Percentiles rank a stretch among this genome's conserved stretches.
Conservation (phyloP, 2,797 vertebrate genomes). For the Manis pentadactyla region DNA sequence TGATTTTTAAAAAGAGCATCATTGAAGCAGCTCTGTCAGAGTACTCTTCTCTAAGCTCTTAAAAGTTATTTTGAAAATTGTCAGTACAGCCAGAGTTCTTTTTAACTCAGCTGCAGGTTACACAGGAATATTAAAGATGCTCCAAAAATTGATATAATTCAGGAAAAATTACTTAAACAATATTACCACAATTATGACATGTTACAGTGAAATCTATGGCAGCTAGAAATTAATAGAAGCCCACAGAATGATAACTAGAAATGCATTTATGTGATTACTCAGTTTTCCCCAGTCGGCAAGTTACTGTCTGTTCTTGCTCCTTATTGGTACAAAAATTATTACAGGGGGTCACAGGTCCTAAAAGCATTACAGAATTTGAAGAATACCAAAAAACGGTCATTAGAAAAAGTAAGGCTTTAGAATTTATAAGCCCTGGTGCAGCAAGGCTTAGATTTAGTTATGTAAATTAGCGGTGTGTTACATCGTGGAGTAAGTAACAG, state of each 20-base stretch:
- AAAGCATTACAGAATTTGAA: conserved; percentile 63
- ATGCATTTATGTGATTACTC: background rate
- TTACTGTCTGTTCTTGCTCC: background rate
- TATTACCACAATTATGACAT: background rate
- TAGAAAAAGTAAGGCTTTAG: conserved; percentile 32
- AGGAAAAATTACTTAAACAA: conserved; percentile 56
- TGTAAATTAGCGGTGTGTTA: conserved; percentile 17
- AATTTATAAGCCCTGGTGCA: background rate
- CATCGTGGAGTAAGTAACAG: conserved; percentile 50
- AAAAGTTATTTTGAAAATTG: conserved; percentile 63
- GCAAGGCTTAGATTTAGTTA: background rate
- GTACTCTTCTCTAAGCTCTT: background rate
- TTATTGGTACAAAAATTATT: background rate
- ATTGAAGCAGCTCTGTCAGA: background rate
- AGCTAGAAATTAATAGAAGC: background rate
- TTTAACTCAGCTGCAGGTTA: conserved; percentile 33
- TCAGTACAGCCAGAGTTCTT: conserved; percentile 31
- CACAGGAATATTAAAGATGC: conserved; percentile 52
- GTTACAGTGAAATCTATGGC: background rate
- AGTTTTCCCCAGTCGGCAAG: background rate
- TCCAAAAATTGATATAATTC: conserved; percentile 44
- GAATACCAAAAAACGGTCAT: conserved; percentile 20
- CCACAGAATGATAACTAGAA: conserved; percentile 3
- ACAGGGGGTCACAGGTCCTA: conserved; percentile 50
- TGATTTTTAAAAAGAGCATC: background rate